Percentiles rank a stretch among this genome's conserved stretches.
These are phyloP conservation scores for Protobothrops flavoviridis DNA, from an alignment of 2,113 vertebrate genomes.

Conservation along the genomic window DNA sequence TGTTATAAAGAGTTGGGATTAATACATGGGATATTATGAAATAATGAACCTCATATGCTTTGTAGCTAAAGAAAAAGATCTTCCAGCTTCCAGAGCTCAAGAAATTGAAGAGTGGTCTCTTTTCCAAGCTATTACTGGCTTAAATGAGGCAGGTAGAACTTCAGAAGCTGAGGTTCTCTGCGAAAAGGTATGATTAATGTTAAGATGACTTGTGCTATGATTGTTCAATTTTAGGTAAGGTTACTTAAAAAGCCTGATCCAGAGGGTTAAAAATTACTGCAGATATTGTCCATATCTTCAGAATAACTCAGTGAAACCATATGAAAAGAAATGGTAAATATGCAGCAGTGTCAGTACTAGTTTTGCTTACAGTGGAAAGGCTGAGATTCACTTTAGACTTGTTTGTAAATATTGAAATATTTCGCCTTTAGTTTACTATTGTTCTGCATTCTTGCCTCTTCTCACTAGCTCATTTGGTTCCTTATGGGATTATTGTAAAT, in stretches of 20 bases:
- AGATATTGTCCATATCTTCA: neutral
- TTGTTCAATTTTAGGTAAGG: neutral
- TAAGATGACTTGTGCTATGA: neutral
- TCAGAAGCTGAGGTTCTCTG: conserved; percentile 89
- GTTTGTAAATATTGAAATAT: neutral
- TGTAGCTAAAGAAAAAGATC: conserved; percentile 75
- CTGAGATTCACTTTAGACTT: neutral
- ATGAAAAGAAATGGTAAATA: neutral
- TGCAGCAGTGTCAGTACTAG: neutral
- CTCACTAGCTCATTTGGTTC: neutral
- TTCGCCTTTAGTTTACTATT: neutral
- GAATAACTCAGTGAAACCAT: neutral
- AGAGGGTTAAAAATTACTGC: neutral
- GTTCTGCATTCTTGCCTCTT: neutral
- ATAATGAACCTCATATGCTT: conserved; percentile 26
- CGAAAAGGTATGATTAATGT: conserved; percentile 77
- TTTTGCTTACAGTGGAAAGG: neutral
- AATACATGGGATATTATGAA: neutral
- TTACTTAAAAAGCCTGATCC: neutral
- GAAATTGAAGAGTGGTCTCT: conserved; percentile 87
- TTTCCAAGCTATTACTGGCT: conserved; percentile 82
- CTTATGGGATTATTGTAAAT: neutral
- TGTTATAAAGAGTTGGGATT: neutral
- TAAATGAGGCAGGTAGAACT: conserved; percentile 76
- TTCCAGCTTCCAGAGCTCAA: conserved; percentile 71